Conservation (phyloP, 2,113 vertebrate species). For the Pteropus alecto region DNA sequence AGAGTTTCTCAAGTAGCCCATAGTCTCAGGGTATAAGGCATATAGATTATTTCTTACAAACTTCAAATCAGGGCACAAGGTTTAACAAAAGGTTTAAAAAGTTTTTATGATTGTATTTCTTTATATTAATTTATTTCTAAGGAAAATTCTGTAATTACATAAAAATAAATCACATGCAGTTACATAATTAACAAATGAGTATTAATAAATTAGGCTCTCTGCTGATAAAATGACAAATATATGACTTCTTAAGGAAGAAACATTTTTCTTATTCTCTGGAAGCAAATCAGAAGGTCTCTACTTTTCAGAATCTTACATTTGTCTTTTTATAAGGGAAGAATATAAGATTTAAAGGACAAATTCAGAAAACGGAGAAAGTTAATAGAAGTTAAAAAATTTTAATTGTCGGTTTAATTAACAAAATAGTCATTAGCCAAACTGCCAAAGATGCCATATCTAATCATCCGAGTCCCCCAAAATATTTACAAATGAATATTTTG, state of each 20-base stretch:
- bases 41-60: background rate
- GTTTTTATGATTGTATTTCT: background rate
- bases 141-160: background rate
- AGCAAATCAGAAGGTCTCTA: background rate
- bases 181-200: background rate
- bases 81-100: background rate
- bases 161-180: background rate
- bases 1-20: background rate
- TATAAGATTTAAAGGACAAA: background rate
- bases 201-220: background rate
- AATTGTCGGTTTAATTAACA: background rate
- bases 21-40: background rate
- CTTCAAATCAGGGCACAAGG: background rate
- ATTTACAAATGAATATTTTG: background rate
- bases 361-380: background rate
- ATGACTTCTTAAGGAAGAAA: background rate
- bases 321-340: background rate
- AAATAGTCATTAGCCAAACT: background rate
- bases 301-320: background rate
- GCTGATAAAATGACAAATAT: background rate
- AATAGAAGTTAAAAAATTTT: background rate
- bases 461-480: background rate
- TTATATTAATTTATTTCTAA: background rate
- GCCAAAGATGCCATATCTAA: background rate
- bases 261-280: background rate